Evolutionary conservation across 2,888 invertebrate species (phyloP).

Genomic region (Polietes domitor): DNA sequence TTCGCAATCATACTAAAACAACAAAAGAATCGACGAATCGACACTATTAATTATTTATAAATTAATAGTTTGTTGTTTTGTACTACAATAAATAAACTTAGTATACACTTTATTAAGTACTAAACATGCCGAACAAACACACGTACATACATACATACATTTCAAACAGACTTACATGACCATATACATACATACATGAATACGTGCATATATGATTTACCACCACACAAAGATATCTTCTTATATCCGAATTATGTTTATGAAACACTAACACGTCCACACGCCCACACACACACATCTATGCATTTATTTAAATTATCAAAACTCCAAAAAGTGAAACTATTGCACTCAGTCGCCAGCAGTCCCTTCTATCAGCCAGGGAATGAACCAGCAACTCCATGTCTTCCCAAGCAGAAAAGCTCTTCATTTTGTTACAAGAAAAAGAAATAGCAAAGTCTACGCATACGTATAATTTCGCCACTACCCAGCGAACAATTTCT

Average conservation of each 20-base stretch:
- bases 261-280: not conserved
- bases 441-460: no score
- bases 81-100: slow-evolving; percentile 36
- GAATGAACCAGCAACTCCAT: no score
- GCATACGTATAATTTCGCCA: no score
- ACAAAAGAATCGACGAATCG: slow-evolving; percentile 35
- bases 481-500: no score
- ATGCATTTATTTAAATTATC: not conserved
- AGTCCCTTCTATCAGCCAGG: no score
- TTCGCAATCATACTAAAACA: slow-evolving; percentile 75
- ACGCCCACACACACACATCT: not conserved
- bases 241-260: not conserved
- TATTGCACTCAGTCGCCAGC: not conserved
- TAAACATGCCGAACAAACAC: not conserved
- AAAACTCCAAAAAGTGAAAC: not conserved
- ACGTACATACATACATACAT: slow-evolving; percentile 13
- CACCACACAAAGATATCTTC: not conserved
- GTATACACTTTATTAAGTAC: slow-evolving; percentile 26
- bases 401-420: no score
- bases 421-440: no score
- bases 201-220: not conserved
- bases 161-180: not conserved
- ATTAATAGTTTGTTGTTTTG: slow-evolving; percentile 28
- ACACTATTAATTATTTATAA: slow-evolving; percentile 32
- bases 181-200: not conserved